Evolutionary conservation across 2,888 invertebrate species (phyloP).

Genomic region (Andrena bucephala): DNA sequence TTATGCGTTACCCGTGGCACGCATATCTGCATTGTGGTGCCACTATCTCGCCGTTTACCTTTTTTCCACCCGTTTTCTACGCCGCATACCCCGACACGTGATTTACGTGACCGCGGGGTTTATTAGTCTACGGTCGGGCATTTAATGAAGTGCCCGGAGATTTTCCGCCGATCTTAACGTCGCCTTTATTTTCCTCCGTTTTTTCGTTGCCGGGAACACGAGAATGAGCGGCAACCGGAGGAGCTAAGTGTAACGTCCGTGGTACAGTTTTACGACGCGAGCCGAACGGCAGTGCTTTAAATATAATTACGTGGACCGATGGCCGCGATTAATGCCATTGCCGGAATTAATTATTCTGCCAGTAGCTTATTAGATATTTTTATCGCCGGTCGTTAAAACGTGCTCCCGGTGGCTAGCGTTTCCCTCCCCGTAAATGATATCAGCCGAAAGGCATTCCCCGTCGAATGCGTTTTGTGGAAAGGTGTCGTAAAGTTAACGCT

Average conservation of each 20-base stretch:
- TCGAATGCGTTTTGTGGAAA: slow-evolving; percentile 50
- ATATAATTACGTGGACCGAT: slow-evolving; percentile 46
- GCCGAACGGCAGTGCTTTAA: slow-evolving; percentile 47
- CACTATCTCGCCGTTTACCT: slow-evolving; percentile 39
- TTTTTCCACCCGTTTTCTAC: slow-evolving; percentile 34
- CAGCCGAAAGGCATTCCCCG: slow-evolving; percentile 57
- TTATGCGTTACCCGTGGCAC: slow-evolving; percentile 49
- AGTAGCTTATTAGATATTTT: slow-evolving; percentile 65
- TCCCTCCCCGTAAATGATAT: slow-evolving; percentile 56
- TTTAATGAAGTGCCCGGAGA: slow-evolving; percentile 20
- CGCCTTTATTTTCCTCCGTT: neutral
- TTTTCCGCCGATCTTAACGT: neutral
- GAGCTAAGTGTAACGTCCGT: neutral
- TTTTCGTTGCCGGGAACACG: slow-evolving; percentile 1
- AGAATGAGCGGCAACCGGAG: neutral
- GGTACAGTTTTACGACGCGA: slow-evolving; percentile 51
- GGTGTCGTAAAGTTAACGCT: slow-evolving; percentile 58
- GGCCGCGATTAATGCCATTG: slow-evolving; percentile 52
- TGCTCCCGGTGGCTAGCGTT: slow-evolving; percentile 26
- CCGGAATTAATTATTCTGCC: slow-evolving; percentile 61
- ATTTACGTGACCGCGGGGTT: slow-evolving; percentile 49
- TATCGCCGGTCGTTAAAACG: slow-evolving; percentile 61
- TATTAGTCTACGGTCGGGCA: slow-evolving; percentile 2
- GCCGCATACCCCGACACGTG: slow-evolving; percentile 36
- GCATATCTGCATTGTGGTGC: slow-evolving; percentile 48